A percentile compares a stretch with the other conserved stretches of the same genome.
These are phyloP conservation scores for Caenorhabditis auriculariae DNA, from an alignment of 2,888 invertebrate species.

Conservation along the genomic window DNA sequence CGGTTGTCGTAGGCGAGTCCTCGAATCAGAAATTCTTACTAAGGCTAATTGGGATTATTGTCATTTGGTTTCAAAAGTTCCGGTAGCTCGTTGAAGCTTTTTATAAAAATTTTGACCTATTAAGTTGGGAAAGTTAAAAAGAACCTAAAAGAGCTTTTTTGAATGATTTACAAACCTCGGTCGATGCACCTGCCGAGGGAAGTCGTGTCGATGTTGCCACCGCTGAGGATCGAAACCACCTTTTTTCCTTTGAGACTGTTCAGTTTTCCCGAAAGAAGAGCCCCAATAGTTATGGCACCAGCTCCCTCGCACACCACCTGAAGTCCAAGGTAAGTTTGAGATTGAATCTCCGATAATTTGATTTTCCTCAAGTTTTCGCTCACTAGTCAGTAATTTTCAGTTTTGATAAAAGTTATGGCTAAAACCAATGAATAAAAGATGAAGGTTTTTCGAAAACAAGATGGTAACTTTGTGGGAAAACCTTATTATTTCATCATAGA, in stretches of 20 bases:
- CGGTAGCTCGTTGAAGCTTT: too few relatives aligned
- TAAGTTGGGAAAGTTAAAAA: not conserved
- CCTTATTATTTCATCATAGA: too few relatives aligned
- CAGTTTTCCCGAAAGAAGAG: conserved; percentile 78
- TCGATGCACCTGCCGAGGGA: conserved; percentile 65
- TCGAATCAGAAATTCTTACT: not conserved
- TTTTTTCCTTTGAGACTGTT: conserved; percentile 30
- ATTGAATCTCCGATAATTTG: too few relatives aligned
- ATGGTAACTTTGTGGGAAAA: too few relatives aligned
- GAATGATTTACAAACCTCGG: conserved; percentile 63
- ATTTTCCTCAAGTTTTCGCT: too few relatives aligned
- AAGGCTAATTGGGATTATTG: not conserved
- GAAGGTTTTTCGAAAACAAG: too few relatives aligned
- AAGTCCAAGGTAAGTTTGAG: not conserved
- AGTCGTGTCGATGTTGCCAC: conserved; percentile 69
- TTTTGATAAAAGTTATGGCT: too few relatives aligned
- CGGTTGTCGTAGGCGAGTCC: conserved; percentile 71
- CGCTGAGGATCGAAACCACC: conserved; percentile 66
- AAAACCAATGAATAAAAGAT: too few relatives aligned
- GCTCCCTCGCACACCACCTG: conserved; percentile 86
- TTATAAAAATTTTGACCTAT: too few relatives aligned
- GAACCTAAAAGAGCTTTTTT: not conserved
- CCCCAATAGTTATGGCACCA: conserved; percentile 81
- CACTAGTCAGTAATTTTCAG: too few relatives aligned
- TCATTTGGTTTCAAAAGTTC: not conserved